phyloP scores from a whole-genome alignment of 2,888 invertebrate genomes.

The Operophtera brumata region DNA sequence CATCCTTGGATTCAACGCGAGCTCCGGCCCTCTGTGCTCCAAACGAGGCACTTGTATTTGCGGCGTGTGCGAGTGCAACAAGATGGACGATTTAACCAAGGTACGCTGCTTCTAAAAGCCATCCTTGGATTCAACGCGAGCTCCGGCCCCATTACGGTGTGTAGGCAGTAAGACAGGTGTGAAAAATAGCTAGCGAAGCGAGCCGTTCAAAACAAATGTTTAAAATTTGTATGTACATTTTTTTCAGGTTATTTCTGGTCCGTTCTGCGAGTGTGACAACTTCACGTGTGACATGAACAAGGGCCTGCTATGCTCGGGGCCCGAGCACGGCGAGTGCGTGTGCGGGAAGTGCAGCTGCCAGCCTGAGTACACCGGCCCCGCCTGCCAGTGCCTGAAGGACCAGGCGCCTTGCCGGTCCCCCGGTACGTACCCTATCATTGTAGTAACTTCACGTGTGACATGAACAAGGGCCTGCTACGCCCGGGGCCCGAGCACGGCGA shows the following conservation, averaged over 20 bases:
- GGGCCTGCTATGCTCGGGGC: constrained; percentile 89
- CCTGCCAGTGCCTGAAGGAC: constrained; percentile 91
- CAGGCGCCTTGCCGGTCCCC: constrained; percentile 85
- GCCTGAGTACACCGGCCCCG: constrained; percentile 89
- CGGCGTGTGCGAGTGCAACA: constrained; percentile 91
- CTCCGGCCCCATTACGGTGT: too few relatives aligned
- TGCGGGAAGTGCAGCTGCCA: constrained; percentile 93
- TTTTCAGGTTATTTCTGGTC: constrained; percentile 84
- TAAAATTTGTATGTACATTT: too few relatives aligned
- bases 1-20: too few relatives aligned
- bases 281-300: constrained; percentile 95
- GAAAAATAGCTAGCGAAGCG: too few relatives aligned
- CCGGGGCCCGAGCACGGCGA: constrained; percentile 90
- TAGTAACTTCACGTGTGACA: constrained; percentile 82
- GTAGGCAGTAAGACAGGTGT: too few relatives aligned
- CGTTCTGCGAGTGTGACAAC: constrained; percentile 97
- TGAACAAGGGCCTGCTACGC: constrained; percentile 89
- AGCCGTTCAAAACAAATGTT: too few relatives aligned
- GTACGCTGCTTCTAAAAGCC: too few relatives aligned
- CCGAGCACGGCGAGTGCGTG: constrained; percentile 90
- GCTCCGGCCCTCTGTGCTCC: constrained; percentile 89
- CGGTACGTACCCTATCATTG: constrained; percentile 25
- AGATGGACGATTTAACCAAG: constrained; percentile 84
- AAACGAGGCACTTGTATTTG: constrained; percentile 94
- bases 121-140: too few relatives aligned